A percentile compares a stretch with the other conserved stretches of the same genome.
These are phyloP conservation scores for Staurois parvus DNA, from an alignment of 2,797 vertebrate genomes.

Conservation along the genomic window DNA sequence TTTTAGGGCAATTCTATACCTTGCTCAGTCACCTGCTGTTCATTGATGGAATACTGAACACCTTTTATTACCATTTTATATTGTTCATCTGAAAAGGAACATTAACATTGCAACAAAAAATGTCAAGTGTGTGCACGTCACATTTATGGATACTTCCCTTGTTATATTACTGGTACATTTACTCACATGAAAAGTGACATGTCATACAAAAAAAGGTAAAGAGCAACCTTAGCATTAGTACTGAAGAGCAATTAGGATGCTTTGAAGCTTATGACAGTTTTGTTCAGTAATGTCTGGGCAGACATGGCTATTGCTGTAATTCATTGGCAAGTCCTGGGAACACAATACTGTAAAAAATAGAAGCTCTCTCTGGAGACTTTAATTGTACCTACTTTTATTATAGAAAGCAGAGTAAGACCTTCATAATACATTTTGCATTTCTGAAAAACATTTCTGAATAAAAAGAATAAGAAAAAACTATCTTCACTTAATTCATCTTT, in stretches of 20 bases:
- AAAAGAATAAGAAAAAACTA: neutral
- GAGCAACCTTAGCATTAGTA: conserved; percentile 24
- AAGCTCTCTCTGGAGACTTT: conserved; percentile 1
- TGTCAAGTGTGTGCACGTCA: conserved; percentile 33
- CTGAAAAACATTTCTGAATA: neutral
- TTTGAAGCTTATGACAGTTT: conserved; percentile 42
- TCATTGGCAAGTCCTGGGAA: neutral
- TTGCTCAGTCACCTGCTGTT: conserved; percentile 22
- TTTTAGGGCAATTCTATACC: neutral
- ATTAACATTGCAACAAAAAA: conserved; percentile 33
- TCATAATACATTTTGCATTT: neutral
- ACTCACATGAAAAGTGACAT: conserved; percentile 28
- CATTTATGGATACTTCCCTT: conserved; percentile 19
- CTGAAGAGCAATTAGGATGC: conserved; percentile 35
- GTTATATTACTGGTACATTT: conserved; percentile 30
- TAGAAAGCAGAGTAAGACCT: neutral
- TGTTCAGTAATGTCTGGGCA: conserved; percentile 29
- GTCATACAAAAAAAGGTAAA: conserved; percentile 23
- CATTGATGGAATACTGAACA: conserved; percentile 21
- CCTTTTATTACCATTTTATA: conserved; percentile 26
- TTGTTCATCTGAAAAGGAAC: conserved; percentile 33
- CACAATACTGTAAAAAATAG: conserved; percentile 15
- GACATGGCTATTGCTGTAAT: conserved; percentile 37
- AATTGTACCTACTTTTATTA: neutral
- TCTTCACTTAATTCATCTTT: too few species aligned